These are phyloP conservation scores for Laticauda laticaudata DNA, from an alignment of 2,113 vertebrate genomes.

Conservation along the genomic window DNA sequence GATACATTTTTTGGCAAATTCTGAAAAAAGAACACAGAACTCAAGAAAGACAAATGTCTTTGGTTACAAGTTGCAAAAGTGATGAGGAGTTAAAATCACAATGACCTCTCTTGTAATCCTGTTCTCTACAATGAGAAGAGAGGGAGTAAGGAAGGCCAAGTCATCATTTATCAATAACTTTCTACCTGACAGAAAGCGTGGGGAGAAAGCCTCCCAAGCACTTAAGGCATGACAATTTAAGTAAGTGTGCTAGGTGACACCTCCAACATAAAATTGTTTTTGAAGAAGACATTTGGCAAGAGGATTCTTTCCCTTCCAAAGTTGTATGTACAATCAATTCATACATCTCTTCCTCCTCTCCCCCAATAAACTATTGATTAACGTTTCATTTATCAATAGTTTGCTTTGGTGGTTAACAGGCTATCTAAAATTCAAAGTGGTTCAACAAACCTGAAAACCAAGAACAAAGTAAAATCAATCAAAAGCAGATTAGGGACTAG, in stretches of 20 bases:
- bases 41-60: neutral
- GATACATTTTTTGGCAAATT: neutral
- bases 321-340: neutral
- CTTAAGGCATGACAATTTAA: constrained; percentile 33
- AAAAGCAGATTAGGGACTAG: neutral
- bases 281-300: constrained; percentile 4
- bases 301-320: neutral
- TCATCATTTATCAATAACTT: constrained; percentile 26
- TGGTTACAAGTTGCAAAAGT: neutral
- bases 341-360: neutral
- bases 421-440: neutral
- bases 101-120: neutral
- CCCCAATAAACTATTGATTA: neutral
- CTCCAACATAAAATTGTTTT: constrained; percentile 21
- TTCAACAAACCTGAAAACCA: neutral
- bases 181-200: constrained; percentile 11
- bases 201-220: constrained; percentile 21
- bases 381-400: neutral
- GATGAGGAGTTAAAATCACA: constrained; percentile 11
- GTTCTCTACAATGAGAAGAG: neutral
- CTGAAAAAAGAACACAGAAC: neutral
- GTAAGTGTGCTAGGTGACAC: neutral
- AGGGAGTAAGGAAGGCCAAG: constrained; percentile 1
- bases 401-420: neutral
- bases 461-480: neutral